Evolutionary conservation across 2,113 vertebrate species (phyloP).

Genomic region (Mirounga angustirostris): DNA sequence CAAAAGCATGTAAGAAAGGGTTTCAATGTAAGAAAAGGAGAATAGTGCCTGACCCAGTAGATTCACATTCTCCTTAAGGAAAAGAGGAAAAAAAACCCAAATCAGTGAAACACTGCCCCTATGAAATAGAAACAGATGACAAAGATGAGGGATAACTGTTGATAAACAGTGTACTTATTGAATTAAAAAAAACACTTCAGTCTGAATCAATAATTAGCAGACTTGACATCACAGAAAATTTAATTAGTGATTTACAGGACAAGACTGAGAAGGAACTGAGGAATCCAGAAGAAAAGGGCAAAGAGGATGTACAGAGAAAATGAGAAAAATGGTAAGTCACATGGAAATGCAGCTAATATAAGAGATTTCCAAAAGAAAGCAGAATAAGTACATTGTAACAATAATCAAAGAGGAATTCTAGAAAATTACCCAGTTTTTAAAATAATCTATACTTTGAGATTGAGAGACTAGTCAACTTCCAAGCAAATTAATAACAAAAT

Average conservation of each 20-base stretch:
- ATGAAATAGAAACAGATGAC: neutral
- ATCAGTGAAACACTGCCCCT: neutral
- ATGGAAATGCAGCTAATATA: neutral
- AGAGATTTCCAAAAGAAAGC: neutral
- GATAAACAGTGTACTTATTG: constrained; percentile 19
- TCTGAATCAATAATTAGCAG: constrained; percentile 67
- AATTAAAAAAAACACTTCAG: constrained; percentile 57
- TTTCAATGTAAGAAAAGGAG: neutral
- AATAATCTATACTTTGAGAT: neutral
- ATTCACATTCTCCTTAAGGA: constrained; percentile 15
- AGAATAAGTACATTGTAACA: neutral
- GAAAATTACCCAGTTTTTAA: neutral
- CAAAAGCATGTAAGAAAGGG: neutral
- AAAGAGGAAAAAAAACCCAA: neutral
- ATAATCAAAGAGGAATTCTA: neutral
- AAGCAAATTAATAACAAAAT: constrained; percentile 13
- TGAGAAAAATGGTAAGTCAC: constrained; percentile 21
- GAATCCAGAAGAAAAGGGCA: constrained; percentile 21
- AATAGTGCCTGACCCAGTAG: neutral
- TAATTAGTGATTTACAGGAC: constrained; percentile 64
- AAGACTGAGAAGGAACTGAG: constrained; percentile 29
- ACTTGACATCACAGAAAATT: constrained; percentile 59
- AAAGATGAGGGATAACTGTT: constrained; percentile 44
- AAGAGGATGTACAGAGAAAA: neutral
- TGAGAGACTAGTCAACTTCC: neutral